Base-by-base conservation (phyloP, 1,140 invertebrate species). In the Aricia agestis region DNA sequence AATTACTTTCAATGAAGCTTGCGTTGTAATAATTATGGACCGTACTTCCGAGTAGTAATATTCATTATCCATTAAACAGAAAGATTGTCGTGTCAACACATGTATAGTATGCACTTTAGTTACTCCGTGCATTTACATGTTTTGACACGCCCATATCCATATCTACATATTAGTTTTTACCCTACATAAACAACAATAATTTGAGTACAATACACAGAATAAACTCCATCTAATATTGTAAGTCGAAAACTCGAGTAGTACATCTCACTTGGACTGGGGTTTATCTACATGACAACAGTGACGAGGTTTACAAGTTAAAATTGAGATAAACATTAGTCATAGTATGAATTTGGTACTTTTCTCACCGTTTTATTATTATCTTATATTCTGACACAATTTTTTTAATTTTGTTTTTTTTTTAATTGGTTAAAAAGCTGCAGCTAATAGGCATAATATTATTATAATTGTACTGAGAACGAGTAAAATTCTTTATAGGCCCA, bases 1-100 rank as follows among this genome's bases (percentile, higher is more conserved):
- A 82, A 81, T 77, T 79, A 82, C 75, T 78, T 82, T 80, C 78
- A 74, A 80, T 32, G 75, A 82, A 80, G 78, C 79, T 77, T 80
- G 75, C 73, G 73, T 78, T 78, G 77, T 65, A 76, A 77, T 66
- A 75, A 77, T 71, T 74, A 78, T 76, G 76, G 75, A 79, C 78
- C 74, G 74, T 74, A 74, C 69, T 68, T 70, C 65, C 32, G 61
- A 61, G 13, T 32, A 66, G 11, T 41, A 69, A 71, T 70, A 36
- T 17, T 58, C 57, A 41, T 41, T 32, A 61, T 69, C 36, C 57
- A 69, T 70, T 63, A 68, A 74, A 66, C 67, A 72, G 58, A 71
- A 67, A 71, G 52, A 63, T 41, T 42, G 36, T 69, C 68, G 59
- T 69, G 41, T 61, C 68, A 61, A 42, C 11, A 15, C 31, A 59